Percentiles rank a stretch among this genome's conserved stretches.
Conservation (phyloP, 1,140 invertebrate genomes). For the Halyomorpha halys region DNA sequence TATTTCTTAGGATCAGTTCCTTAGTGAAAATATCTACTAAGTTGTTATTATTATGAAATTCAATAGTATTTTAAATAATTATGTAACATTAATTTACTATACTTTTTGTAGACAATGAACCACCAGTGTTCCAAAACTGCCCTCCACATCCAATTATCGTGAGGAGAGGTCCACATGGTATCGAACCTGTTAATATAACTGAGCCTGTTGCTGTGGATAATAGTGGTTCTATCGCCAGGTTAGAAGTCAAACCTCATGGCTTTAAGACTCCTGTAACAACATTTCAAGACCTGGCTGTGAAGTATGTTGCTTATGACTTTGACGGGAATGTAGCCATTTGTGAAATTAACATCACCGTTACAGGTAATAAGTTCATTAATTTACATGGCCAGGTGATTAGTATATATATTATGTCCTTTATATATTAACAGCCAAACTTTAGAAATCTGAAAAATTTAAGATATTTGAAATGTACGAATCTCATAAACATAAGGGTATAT, state of each 20-base stretch:
- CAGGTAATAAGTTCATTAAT: conserved; percentile 39
- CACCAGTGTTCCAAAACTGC: conserved; percentile 91
- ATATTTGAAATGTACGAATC: no score
- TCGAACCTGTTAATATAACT: conserved; percentile 82
- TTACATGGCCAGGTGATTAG: no score
- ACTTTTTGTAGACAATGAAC: conserved; percentile 67
- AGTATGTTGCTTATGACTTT: conserved; percentile 92
- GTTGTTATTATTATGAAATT: no score
- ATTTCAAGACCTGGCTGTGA: conserved; percentile 83
- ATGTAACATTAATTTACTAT: no score
- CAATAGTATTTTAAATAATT: no score
- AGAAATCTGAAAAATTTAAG: no score
- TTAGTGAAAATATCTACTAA: no score
- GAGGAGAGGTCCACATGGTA: conserved; percentile 71
- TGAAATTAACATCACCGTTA: conserved; percentile 88
- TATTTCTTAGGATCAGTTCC: no score
- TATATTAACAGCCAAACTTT: no score
- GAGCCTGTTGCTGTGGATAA: conserved; percentile 89
- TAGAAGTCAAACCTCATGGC: conserved; percentile 82
- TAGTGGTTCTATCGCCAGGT: conserved; percentile 80
- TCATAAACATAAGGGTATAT: no score
- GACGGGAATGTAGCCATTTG: conserved; percentile 96
- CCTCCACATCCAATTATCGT: conserved; percentile 85
- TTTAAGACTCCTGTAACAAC: conserved; percentile 81
- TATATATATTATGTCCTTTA: no score